phyloP scores from a whole-genome alignment of 2,113 vertebrate genomes.

The Pachycephala philippinensis region DNA sequence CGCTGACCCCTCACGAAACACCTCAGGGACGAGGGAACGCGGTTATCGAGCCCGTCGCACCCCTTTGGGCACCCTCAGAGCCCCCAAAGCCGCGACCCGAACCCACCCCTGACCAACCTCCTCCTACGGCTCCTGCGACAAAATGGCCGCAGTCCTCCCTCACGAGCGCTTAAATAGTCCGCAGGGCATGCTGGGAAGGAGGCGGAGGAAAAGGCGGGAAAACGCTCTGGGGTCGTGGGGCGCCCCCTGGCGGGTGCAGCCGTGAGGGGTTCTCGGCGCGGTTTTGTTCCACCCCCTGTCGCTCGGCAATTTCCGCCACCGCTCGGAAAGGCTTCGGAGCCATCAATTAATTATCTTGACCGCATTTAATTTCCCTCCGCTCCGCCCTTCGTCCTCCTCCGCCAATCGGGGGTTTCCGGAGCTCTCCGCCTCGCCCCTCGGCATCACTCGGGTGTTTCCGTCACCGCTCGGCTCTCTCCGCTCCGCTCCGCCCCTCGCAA shows the following conservation, averaged over 20 bases:
- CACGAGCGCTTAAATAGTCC: not conserved
- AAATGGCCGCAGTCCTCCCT: fast-evolving
- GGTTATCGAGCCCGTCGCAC: fast-evolving
- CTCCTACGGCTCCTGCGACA: fast-evolving
- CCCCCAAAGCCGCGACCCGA: fast-evolving
- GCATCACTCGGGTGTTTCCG: not conserved
- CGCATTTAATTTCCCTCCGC: not conserved
- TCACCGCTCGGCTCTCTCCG: too few relatives aligned
- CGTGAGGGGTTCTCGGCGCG: not conserved
- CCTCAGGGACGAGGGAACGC: fast-evolving
- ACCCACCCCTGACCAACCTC: fast-evolving
- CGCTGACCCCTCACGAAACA: fast-evolving
- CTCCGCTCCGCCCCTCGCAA: too few relatives aligned
- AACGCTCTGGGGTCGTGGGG: fast-evolving
- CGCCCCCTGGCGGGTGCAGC: not conserved
- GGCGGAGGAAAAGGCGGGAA: not conserved
- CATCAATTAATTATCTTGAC: fast-evolving
- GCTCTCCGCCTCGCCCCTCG: too few relatives aligned
- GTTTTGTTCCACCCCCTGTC: fast-evolving
- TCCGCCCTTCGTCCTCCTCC: not conserved
- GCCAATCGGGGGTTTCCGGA: not conserved
- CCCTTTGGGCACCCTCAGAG: fast-evolving
- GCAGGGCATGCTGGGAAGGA: not conserved
- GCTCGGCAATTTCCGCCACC: not conserved
- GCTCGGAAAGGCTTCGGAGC: not conserved